Evolutionary conservation across 2,797 vertebrate genomes (phyloP).

Genomic region (Lates japonicus): DNA sequence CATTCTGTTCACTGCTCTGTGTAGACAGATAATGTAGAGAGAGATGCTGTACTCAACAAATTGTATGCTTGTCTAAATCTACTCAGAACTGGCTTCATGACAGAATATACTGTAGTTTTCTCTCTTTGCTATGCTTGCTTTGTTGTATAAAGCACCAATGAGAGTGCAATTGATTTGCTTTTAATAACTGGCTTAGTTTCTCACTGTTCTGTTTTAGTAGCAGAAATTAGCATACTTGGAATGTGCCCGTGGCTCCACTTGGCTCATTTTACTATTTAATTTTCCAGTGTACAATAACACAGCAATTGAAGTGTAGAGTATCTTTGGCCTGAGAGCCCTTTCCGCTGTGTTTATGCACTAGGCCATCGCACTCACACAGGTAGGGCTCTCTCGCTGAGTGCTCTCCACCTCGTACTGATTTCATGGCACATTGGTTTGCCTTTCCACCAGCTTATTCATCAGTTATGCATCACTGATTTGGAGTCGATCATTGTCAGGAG

Average conservation of each 20-base stretch:
- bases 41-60: slow-evolving; percentile 39
- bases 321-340: slow-evolving; percentile 70
- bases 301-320: slow-evolving; percentile 62
- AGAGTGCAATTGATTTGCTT: slow-evolving; percentile 54
- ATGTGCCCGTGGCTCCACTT: slow-evolving; percentile 26
- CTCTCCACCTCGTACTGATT: slow-evolving; percentile 79
- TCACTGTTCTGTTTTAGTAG: slow-evolving; percentile 48
- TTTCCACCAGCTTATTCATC: slow-evolving; percentile 74
- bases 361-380: slow-evolving; percentile 77
- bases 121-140: slow-evolving; percentile 23
- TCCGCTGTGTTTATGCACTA: slow-evolving; percentile 64
- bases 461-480: slow-evolving; percentile 73
- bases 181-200: slow-evolving; percentile 62
- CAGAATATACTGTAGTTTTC: not conserved
- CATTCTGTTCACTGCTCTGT: slow-evolving; percentile 21
- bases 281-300: slow-evolving; percentile 50
- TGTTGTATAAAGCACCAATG: slow-evolving; percentile 33
- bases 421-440: slow-evolving; percentile 75
- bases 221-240: slow-evolving; percentile 53
- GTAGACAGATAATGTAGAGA: slow-evolving; percentile 19
- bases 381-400: slow-evolving; percentile 64
- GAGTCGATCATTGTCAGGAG: slow-evolving; percentile 59
- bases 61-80: slow-evolving; percentile 25
- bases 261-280: slow-evolving; percentile 58
- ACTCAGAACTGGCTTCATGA: slow-evolving; percentile 17